A percentile compares a stretch with the other conserved stretches of the same genome.
Evolutionary conservation across 2,888 invertebrate species (phyloP).

Genomic region (Rugalucina vietnamica): DNA sequence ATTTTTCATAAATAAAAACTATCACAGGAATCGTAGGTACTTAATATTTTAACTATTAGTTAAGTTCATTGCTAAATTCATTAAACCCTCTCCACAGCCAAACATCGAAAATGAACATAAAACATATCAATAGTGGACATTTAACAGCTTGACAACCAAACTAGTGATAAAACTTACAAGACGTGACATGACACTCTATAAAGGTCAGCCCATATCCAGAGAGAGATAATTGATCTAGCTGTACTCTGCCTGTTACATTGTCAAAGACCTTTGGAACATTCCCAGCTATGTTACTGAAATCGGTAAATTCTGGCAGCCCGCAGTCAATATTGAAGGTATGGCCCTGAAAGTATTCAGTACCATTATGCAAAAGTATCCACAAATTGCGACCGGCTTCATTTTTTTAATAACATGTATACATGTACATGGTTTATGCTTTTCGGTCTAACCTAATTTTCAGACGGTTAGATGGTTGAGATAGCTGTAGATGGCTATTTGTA

Average conservation of each 20-base stretch:
- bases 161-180: slow-evolving; percentile 38
- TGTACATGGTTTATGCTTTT: too few relatives aligned
- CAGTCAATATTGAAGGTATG: slow-evolving; percentile 67
- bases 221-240: slow-evolving; percentile 61
- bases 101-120: neutral
- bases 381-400: too few relatives aligned
- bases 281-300: slow-evolving; percentile 57
- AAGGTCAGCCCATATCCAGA: slow-evolving; percentile 63
- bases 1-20: too few relatives aligned
- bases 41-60: too few relatives aligned
- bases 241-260: slow-evolving; percentile 52
- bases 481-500: too few relatives aligned
- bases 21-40: neutral
- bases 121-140: neutral
- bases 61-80: too few relatives aligned
- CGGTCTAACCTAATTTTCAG: too few relatives aligned
- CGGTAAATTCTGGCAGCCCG: slow-evolving; percentile 32
- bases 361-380: too few relatives aligned
- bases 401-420: too few relatives aligned
- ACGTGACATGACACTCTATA: slow-evolving; percentile 53
- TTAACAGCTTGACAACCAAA: neutral
- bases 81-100: too few relatives aligned
- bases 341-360: too few relatives aligned
- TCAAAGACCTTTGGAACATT: slow-evolving; percentile 55
- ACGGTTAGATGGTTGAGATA: too few relatives aligned